Base-by-base conservation (phyloP, 2,113 vertebrate genomes). In the Setophaga coronata region DNA sequence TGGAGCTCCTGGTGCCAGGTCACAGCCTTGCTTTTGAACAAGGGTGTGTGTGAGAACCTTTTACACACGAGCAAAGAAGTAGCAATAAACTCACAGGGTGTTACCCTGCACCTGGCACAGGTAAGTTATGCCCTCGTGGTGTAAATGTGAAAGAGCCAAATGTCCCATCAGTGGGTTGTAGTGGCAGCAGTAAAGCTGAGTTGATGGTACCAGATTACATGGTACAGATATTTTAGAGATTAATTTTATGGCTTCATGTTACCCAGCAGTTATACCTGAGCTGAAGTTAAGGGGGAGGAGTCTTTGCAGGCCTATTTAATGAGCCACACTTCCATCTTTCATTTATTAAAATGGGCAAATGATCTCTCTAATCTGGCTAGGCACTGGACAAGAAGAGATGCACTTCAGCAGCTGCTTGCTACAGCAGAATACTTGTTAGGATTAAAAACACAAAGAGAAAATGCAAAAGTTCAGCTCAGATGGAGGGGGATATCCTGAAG, bases 101-200 rank as follows among this genome's bases (percentile, higher is more conserved):
- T 84, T 47, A 33, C 14, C 53, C 42, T 70, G 18, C 57, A 3
- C 19, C 38, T 77, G 38, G 38, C 21, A 1, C 6, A 1, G 60
- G 38, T 50, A 12, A 58, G 12, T 65, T n/a, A 10, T 1, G 0
- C 16, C 45, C 36, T 48, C 3, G 1, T 50, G 42, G 15, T 26
- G 26, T 25, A 43, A 20, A 33, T 29, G 73, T 72, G 48, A 7
- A 29, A 43, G 38, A 54, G 38, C 47, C 21, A 48, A 14, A 14
- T 72, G 28, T 45, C 38, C 38, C 38, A 36, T 36, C 36, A 36
- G 36, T 36, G 36, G 19, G 25, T 23, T 26, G 31, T 57, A 10
- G 13, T 83, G 61, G 10, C 16, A 43, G 72, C 10, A n/a, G n/a
- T n/a, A 47, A 51, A 65, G 54, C 65, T 71, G 67, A 71, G 36